A percentile compares a stretch with the other conserved stretches of the same genome.
These are phyloP conservation scores for Pontoporia blainvillei DNA, from an alignment of 2,113 vertebrate species.

Conservation along the genomic window DNA sequence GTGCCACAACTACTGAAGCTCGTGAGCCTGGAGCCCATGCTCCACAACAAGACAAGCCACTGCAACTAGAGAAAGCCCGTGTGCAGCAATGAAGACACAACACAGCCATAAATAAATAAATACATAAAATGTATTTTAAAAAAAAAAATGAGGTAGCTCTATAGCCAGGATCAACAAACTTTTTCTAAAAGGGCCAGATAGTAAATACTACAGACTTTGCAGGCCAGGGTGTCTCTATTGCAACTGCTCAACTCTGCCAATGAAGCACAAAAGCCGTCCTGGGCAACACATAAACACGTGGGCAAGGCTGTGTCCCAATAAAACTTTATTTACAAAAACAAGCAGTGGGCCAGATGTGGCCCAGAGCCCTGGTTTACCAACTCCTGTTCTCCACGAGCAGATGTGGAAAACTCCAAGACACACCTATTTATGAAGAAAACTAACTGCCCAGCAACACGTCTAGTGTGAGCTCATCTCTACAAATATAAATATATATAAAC, in stretches of 20 bases:
- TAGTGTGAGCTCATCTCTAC: background rate
- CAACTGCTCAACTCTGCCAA: background rate
- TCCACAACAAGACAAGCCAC: too few relatives aligned
- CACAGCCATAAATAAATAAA: too few relatives aligned
- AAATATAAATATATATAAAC: background rate
- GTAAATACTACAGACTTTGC: background rate
- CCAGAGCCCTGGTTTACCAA: background rate
- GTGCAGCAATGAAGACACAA: too few relatives aligned
- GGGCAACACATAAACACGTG: background rate
- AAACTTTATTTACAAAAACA: conserved; percentile 23
- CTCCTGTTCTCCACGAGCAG: background rate
- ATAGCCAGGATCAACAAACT: background rate
- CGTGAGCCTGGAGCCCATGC: too few relatives aligned
- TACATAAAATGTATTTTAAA: too few relatives aligned
- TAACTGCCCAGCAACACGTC: background rate
- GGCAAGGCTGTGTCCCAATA: background rate
- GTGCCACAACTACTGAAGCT: too few relatives aligned
- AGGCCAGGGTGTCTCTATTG: background rate
- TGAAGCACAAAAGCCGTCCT: background rate
- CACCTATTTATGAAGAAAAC: background rate
- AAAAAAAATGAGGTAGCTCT: background rate
- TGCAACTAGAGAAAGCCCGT: too few relatives aligned
- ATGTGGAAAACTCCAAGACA: background rate
- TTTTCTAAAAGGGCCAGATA: background rate
- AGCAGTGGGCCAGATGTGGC: background rate